Percentiles rank a stretch among this genome's conserved stretches.
phyloP scores from a whole-genome alignment of 2,888 invertebrate genomes.

The Iphiclides podalirius region DNA sequence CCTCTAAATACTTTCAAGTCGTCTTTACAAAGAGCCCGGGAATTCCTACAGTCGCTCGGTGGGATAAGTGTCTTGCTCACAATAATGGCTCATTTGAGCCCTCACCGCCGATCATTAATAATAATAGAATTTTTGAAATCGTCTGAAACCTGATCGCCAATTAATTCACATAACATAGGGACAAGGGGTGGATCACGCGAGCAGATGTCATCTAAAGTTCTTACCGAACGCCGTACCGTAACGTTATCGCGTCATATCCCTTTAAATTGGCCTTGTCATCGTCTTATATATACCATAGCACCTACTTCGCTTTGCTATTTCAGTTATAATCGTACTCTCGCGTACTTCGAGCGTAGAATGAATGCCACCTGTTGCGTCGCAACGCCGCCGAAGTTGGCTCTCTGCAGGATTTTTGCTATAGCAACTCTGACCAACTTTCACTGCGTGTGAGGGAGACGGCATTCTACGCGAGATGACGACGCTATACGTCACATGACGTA shows the following conservation, averaged over 20 bases:
- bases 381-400: not conserved
- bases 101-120: constrained; percentile 22
- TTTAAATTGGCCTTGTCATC: too few relatives aligned
- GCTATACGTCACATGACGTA: too few relatives aligned
- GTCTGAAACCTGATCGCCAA: constrained; percentile 45
- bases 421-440: too few relatives aligned
- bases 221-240: constrained; percentile 25
- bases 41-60: constrained; percentile 14
- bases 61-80: constrained; percentile 25
- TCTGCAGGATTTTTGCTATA: too few relatives aligned
- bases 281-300: too few relatives aligned
- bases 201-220: constrained; percentile 41
- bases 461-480: too few relatives aligned
- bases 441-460: too few relatives aligned
- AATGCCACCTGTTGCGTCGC: too few relatives aligned
- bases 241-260: too few relatives aligned
- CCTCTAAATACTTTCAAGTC: constrained; percentile 24
- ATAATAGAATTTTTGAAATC: constrained; percentile 26
- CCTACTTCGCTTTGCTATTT: too few relatives aligned
- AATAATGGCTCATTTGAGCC: constrained; percentile 26
- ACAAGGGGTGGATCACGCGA: constrained; percentile 30
- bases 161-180: constrained; percentile 44
- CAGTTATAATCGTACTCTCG: too few relatives aligned
- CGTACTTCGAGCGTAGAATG: too few relatives aligned
- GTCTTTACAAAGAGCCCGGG: constrained; percentile 17